A percentile compares a stretch with the other conserved stretches of the same genome.
Evolutionary conservation across 1,140 invertebrate genomes (phyloP).

Genomic region (Parapsyche elsis): DNA sequence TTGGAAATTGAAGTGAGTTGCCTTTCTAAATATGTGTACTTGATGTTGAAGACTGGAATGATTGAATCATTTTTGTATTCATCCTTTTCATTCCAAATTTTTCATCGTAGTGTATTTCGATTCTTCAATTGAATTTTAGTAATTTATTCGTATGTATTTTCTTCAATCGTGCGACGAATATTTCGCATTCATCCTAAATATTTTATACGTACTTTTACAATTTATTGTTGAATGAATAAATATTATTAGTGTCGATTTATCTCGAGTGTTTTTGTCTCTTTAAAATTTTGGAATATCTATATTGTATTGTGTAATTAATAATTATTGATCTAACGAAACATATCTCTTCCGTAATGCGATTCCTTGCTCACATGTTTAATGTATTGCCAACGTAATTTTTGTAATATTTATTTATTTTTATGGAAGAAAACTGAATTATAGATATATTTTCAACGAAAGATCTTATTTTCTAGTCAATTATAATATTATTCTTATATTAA

Average conservation of each 20-base stretch:
- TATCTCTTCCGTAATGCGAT: not conserved
- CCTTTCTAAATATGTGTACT: not conserved
- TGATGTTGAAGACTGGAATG: not conserved
- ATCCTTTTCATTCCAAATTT: too few relatives aligned
- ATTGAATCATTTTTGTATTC: not conserved
- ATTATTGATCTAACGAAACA: not conserved
- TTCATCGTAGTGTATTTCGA: too few relatives aligned
- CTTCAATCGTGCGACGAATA: not conserved
- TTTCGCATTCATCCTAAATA: not conserved
- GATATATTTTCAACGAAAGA: constrained; percentile 17
- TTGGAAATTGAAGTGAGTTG: not conserved
- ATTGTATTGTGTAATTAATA: not conserved
- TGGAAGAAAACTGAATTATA: too few relatives aligned
- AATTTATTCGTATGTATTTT: not conserved
- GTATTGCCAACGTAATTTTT: not conserved
- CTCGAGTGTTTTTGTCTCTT: not conserved
- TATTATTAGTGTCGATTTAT: not conserved
- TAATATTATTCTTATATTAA: not conserved
- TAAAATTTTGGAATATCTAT: not conserved
- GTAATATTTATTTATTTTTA: constrained; percentile 1
- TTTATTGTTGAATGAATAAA: not conserved
- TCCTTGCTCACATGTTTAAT: not conserved
- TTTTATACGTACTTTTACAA: not conserved
- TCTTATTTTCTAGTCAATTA: constrained; percentile 6
- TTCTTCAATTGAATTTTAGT: not conserved